Evolutionary conservation across 2,888 invertebrate genomes (phyloP), one percentile per base, ranked within the genome.

Genomic region (Lydus trimaculatus): DNA sequence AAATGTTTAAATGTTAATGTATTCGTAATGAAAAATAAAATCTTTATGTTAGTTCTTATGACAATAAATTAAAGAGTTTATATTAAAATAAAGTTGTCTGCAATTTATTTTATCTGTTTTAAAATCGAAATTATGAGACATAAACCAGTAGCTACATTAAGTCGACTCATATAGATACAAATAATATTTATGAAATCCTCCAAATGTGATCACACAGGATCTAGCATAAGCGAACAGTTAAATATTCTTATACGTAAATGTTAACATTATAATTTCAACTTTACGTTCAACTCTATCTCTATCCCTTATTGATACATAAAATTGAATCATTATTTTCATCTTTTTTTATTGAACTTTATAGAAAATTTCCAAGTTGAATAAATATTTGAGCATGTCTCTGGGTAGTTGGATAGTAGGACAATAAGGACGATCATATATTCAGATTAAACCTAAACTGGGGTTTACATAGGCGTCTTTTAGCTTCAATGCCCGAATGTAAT

Each of bases 341-440:
- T 58, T 52, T 31, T 59, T 25, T n/a, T n/a, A 36, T 65, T 13
- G 28, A 43, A 4, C 61, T 64, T 63, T 52, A n/a, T 61, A 43
- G n/a, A 62, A 58, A 31, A 39, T 43, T 61, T 36, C 39, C 23
- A 58, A 64, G 69, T 71, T 28, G 36, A 62, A 64, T 33, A 43
- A 67, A 67, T 70, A 72, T 72, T 76, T 78, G 76, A 79, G 75
- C 78, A 79, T 73, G 75, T 73, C 75, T 78, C 77, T 77, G 76
- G 78, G 78, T 79, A 78, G 80, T 76, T 69, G 73, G 73, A 70
- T 72, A 56, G 23, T 75, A 79, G 81, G 80, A 83, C 82, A 84
- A 83, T 84, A 83, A 83, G 82, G 80, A 78, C 81, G 78, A 81
- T 81, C 83, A 81, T 84, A 84, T 83, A 83, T 84, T 83, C 82